phyloP scores from a whole-genome alignment of 2,113 vertebrate species.

The human region GRCh38 chr18:7907001-7907500 shows the following conservation, averaged over 20 bases:
- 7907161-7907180: neutral
- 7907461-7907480: neutral
- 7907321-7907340: neutral
- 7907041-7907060: neutral
- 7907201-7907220: neutral
- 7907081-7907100: neutral
- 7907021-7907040: neutral
- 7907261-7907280: too few species aligned
- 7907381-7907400: neutral
- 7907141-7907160: neutral
- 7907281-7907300: neutral
- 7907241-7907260: fast-evolving
- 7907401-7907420: neutral
- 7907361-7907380: neutral
- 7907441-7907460: fast-evolving
- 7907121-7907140: neutral
- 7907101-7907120: neutral
- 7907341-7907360: neutral
- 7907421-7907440: neutral
- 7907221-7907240: too few species aligned
- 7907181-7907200: neutral
- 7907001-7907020: neutral
- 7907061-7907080: neutral
- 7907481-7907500: fast-evolving
- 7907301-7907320: neutral